A percentile compares a stretch with the other conserved stretches of the same genome.
Evolutionary conservation across 2,888 invertebrate species (phyloP).

Genomic region (Cerastis rubricosa): DNA sequence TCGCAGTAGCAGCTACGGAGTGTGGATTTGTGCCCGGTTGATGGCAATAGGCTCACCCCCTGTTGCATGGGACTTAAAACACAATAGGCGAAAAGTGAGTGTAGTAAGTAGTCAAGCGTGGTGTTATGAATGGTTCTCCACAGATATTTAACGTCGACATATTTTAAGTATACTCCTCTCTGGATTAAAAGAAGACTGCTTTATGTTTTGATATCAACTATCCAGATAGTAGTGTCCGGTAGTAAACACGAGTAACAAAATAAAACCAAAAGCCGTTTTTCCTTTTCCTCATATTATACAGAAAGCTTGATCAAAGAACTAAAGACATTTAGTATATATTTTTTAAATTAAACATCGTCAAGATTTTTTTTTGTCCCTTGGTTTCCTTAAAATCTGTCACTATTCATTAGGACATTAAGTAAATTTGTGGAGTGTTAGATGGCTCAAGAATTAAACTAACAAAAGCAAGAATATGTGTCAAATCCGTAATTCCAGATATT

Average conservation of each 20-base stretch:
- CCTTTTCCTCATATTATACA: slow-evolving; percentile 2
- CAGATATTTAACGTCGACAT: not conserved
- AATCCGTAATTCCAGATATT: not conserved
- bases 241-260: not conserved
- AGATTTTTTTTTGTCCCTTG: too few species aligned
- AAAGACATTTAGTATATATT: not conserved
- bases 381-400: too few species aligned
- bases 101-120: too few species aligned
- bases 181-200: not conserved
- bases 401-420: too few species aligned
- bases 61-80: too few species aligned
- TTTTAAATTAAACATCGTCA: not conserved
- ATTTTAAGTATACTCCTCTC: not conserved
- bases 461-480: not conserved
- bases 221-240: not conserved
- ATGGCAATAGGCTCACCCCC: too few species aligned
- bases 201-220: not conserved
- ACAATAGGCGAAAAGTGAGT: too few species aligned
- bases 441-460: not conserved
- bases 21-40: too few species aligned
- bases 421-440: too few species aligned
- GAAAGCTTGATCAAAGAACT: slow-evolving; percentile 1
- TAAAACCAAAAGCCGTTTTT: not conserved
- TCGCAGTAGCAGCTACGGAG: too few species aligned
- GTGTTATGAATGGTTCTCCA: too few species aligned